Conservation (phyloP, 2,797 vertebrate genomes). For the Sebastes oblongus region DNA sequence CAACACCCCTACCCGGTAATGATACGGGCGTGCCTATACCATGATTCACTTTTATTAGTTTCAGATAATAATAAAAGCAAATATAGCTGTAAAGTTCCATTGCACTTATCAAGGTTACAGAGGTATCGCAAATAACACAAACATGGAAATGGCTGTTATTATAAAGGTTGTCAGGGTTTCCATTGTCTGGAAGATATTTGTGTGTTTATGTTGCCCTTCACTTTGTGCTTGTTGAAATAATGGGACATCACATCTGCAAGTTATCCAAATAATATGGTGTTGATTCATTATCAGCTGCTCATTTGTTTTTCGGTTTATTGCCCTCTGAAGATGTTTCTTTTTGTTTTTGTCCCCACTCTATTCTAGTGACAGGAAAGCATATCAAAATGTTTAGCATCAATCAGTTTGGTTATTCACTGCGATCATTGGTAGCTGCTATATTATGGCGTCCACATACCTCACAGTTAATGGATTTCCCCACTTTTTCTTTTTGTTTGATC, state of each 20-base stretch:
- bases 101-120: constrained; percentile 25
- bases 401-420: not conserved
- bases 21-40: not conserved
- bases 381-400: not conserved
- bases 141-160: not conserved
- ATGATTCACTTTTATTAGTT: constrained; percentile 54
- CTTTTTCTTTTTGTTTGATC: not conserved
- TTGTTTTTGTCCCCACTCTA: not conserved
- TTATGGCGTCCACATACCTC: not conserved
- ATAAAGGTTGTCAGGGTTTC: constrained; percentile 9
- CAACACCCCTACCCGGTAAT: constrained; percentile 26
- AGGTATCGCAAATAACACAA: constrained; percentile 9
- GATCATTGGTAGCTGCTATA: not conserved
- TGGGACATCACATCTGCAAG: not conserved
- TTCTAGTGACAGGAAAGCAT: not conserved
- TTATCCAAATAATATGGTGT: constrained; percentile 2
- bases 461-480: not conserved
- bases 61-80: constrained; percentile 29
- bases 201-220: constrained; percentile 9
- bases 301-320: not conserved
- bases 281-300: constrained; percentile 1
- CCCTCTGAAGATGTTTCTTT: not conserved
- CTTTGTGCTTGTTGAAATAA: constrained; percentile 11
- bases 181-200: constrained; percentile 2
- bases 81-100: constrained; percentile 16